phyloP scores from a whole-genome alignment of 2,888 invertebrate species.

The Erynnis tages region DNA sequence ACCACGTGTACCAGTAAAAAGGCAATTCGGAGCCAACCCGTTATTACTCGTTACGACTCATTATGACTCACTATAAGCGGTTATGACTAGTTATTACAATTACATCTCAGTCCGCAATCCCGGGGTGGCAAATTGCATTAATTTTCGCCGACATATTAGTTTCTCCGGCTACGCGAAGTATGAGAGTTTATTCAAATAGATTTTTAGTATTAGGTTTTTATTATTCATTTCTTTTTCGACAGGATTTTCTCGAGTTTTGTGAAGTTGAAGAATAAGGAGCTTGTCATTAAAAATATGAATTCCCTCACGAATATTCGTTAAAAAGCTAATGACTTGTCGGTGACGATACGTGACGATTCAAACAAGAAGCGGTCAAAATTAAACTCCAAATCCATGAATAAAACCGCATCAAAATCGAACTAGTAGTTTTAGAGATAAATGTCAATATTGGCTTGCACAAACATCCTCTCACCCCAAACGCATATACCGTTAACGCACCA shows the following conservation, averaged over 20 bases:
- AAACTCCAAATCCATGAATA: too few relatives aligned
- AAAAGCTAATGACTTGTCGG: too few relatives aligned
- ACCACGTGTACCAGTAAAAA: conserved; percentile 13
- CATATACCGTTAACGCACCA: too few relatives aligned
- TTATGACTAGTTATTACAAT: conserved; percentile 7
- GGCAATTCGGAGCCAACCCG: conserved; percentile 5
- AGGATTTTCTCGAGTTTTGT: neutral
- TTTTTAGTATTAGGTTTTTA: neutral
- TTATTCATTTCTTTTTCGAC: neutral
- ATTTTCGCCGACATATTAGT: conserved; percentile 7
- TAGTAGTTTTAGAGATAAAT: too few relatives aligned
- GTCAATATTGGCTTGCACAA: too few relatives aligned
- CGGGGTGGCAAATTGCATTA: conserved; percentile 8
- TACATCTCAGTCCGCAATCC: conserved; percentile 10
- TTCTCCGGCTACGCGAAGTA: neutral
- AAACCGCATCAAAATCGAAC: too few relatives aligned
- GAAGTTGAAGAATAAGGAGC: too few relatives aligned
- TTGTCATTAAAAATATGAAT: too few relatives aligned
- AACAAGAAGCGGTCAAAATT: too few relatives aligned
- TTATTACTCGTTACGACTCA: conserved; percentile 13
- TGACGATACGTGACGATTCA: too few relatives aligned
- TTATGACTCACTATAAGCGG: conserved; percentile 1
- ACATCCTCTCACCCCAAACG: too few relatives aligned
- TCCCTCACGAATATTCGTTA: too few relatives aligned
- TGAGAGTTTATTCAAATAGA: conserved; percentile 7